Conservation (phyloP, 2,888 invertebrate genomes). For the Drosophila multiciliata region DNA sequence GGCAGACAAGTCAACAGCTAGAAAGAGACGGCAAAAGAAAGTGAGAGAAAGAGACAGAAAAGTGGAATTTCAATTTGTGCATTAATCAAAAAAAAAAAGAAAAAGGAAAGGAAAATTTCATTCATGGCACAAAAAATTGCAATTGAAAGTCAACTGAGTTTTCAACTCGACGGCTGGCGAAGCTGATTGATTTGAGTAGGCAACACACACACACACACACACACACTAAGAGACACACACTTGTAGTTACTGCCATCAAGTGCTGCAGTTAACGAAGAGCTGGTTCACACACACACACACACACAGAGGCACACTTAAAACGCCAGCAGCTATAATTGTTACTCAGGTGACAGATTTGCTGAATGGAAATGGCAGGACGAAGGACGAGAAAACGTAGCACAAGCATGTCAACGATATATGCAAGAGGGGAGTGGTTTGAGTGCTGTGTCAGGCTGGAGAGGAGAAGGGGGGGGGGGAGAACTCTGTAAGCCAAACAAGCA, state of each 20-base stretch:
- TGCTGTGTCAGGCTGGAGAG: background rate
- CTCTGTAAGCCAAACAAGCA: slow-evolving; percentile 52
- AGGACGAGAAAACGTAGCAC: slow-evolving; percentile 33
- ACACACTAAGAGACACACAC: slow-evolving; percentile 13
- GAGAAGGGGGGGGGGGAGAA: slow-evolving; percentile 3
- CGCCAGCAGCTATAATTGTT: slow-evolving; percentile 81
- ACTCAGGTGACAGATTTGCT: slow-evolving; percentile 81
- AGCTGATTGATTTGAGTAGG: slow-evolving; percentile 69
- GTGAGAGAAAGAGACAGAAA: background rate
- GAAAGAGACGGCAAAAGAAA: background rate
- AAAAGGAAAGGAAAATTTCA: slow-evolving; percentile 17
- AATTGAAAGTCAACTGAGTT: slow-evolving; percentile 60
- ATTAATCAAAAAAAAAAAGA: slow-evolving; percentile 23
- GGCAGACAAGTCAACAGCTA: background rate
- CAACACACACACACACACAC: slow-evolving; percentile 18
- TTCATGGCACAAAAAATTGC: slow-evolving; percentile 36
- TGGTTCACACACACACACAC: slow-evolving; percentile 18
- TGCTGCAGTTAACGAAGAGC: slow-evolving; percentile 68
- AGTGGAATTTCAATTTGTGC: slow-evolving; percentile 7
- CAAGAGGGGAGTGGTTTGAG: background rate
- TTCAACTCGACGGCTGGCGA: slow-evolving; percentile 33
- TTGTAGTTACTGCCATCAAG: slow-evolving; percentile 46
- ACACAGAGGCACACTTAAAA: slow-evolving; percentile 68
- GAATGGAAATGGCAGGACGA: slow-evolving; percentile 68
- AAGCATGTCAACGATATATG: slow-evolving; percentile 58